Evolutionary conservation across 2,797 vertebrate species (phyloP).

Genomic region (Lithobates sylvaticus): DNA sequence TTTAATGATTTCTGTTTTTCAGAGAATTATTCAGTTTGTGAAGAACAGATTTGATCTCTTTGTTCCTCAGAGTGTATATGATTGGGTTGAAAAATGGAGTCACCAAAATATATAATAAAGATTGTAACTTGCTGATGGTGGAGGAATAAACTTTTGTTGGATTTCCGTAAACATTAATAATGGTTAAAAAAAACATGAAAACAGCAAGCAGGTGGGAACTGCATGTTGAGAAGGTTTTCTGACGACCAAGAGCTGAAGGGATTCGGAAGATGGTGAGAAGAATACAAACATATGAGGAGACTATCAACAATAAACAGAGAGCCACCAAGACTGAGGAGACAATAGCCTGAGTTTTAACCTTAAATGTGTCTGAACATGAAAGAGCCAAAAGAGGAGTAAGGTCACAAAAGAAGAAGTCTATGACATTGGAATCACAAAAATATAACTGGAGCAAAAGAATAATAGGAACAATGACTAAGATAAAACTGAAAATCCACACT

Average conservation of each 20-base stretch:
- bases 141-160: conserved; percentile 34
- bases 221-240: not conserved
- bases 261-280: conserved; percentile 25
- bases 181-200: conserved; percentile 11
- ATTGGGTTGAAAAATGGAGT: conserved; percentile 63
- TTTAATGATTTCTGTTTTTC: too few species aligned
- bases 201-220: conserved; percentile 48
- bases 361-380: conserved; percentile 21
- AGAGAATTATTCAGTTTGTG: not conserved
- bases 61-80: conserved; percentile 64
- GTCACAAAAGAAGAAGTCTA: conserved; percentile 42
- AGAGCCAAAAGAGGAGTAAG: conserved; percentile 12
- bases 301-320: conserved; percentile 8
- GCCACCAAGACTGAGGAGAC: not conserved
- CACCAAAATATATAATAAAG: conserved; percentile 45
- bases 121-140: conserved; percentile 28
- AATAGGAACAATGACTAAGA: not conserved
- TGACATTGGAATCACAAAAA: conserved; percentile 15
- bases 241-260: conserved; percentile 3
- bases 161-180: conserved; percentile 31
- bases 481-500: not conserved
- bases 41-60: conserved; percentile 28
- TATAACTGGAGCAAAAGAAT: not conserved
- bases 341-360: not conserved
- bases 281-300: not conserved